Conservation (phyloP, 1,140 invertebrate genomes). For the Magallana ariakensis region DNA sequence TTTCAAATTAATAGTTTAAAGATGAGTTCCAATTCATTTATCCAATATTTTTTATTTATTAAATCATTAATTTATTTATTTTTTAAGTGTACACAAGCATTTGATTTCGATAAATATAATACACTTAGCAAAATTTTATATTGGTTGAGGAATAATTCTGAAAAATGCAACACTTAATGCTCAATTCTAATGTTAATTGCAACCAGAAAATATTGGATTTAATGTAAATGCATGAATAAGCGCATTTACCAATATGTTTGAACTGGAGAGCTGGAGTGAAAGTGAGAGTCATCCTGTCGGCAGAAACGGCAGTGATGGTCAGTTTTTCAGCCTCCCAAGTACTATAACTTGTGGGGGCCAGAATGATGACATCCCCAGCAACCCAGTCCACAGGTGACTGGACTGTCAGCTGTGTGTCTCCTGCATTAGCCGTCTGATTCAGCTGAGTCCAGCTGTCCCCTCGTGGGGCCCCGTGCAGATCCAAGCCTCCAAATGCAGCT, state of each 20-base stretch:
- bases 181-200: too few relatives aligned
- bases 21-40: too few relatives aligned
- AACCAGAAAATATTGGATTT: too few relatives aligned
- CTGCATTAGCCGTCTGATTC: constrained; percentile 62
- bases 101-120: too few relatives aligned
- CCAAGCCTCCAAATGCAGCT: constrained; percentile 73
- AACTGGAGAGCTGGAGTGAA: constrained; percentile 66
- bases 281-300: constrained; percentile 60
- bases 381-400: constrained; percentile 66
- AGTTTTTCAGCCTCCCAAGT: constrained; percentile 73
- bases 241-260: constrained; percentile 67
- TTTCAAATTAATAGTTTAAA: too few relatives aligned
- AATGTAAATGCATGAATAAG: too few relatives aligned
- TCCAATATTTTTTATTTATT: too few relatives aligned
- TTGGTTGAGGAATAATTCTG: too few relatives aligned
- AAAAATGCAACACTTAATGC: too few relatives aligned
- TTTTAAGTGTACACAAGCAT: too few relatives aligned
- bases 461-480: constrained; percentile 72
- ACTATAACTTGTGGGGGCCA: constrained; percentile 71
- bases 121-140: too few relatives aligned
- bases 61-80: too few relatives aligned
- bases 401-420: constrained; percentile 65
- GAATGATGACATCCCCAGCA: constrained; percentile 70
- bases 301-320: constrained; percentile 65
- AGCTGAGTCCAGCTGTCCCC: constrained; percentile 70